phyloP scores from a whole-genome alignment of 2,888 invertebrate species.

The Drosophila suboccidentalis region DNA sequence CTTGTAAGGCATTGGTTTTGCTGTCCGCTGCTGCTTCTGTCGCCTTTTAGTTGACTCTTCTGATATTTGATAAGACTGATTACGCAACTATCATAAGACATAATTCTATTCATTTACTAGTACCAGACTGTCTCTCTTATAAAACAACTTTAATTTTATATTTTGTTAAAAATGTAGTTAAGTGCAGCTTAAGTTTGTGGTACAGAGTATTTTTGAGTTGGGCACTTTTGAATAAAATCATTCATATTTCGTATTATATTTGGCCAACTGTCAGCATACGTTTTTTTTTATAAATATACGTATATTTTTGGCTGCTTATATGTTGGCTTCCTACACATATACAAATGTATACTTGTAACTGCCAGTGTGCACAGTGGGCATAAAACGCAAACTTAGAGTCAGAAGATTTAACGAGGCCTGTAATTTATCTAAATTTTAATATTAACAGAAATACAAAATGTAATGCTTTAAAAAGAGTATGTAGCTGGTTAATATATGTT shows the following conservation, averaged over 20 bases:
- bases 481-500: too few relatives aligned
- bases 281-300: slow-evolving; percentile 2
- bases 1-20: slow-evolving; percentile 30
- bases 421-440: not conserved
- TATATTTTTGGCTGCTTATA: slow-evolving; percentile 1
- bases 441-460: not conserved
- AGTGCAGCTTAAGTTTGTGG: not conserved
- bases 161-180: not conserved
- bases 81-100: not conserved
- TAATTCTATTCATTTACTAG: not conserved
- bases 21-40: slow-evolving; percentile 22
- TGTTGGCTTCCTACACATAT: slow-evolving; percentile 15
- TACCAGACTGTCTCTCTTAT: not conserved
- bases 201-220: slow-evolving; percentile 4
- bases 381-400: not conserved
- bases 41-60: not conserved
- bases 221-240: not conserved
- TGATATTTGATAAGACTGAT: slow-evolving; percentile 1
- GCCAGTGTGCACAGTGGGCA: slow-evolving; percentile 26
- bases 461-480: too few relatives aligned
- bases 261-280: slow-evolving; percentile 29
- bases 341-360: not conserved
- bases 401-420: not conserved
- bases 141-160: not conserved
- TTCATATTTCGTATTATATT: slow-evolving; percentile 28